Conservation (phyloP, 2,113 vertebrate species). For the Pycnonotus jocosus region DNA sequence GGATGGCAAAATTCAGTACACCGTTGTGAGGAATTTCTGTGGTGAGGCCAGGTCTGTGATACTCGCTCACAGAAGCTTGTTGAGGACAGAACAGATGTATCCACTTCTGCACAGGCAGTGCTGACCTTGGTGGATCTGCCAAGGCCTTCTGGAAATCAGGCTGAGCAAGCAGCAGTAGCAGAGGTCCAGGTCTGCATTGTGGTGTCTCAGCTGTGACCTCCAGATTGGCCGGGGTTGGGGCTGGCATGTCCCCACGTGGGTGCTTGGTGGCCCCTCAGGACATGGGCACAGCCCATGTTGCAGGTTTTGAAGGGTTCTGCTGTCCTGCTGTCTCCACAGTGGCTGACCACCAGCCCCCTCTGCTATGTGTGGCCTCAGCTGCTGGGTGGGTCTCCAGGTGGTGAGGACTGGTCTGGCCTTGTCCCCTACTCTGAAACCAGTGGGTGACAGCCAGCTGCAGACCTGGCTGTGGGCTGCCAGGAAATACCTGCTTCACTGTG, state of each 20-base stretch:
- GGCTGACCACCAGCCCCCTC: background rate
- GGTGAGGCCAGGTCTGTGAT: background rate
- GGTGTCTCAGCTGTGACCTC: background rate
- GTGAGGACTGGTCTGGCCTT: background rate
- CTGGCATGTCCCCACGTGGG: accelerated
- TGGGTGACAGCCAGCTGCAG: background rate
- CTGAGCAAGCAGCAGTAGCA: background rate
- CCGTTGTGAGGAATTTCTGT: background rate
- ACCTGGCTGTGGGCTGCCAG: background rate
- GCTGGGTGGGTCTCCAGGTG: background rate
- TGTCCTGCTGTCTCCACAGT: background rate
- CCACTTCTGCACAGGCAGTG: accelerated
- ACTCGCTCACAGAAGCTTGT: background rate
- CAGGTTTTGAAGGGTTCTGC: background rate
- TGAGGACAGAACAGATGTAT: background rate
- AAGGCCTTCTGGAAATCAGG: background rate
- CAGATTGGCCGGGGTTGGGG: accelerated
- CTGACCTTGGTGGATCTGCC: background rate
- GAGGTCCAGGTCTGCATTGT: background rate
- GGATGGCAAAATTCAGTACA: background rate
- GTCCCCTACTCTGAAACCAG: background rate
- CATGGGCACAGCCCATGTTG: accelerated
- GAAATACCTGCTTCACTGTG: accelerated
- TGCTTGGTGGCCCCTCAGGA: background rate
- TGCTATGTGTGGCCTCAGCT: background rate